Base-by-base conservation (phyloP, 1,140 invertebrate species). In the Penaeus indicus region DNA sequence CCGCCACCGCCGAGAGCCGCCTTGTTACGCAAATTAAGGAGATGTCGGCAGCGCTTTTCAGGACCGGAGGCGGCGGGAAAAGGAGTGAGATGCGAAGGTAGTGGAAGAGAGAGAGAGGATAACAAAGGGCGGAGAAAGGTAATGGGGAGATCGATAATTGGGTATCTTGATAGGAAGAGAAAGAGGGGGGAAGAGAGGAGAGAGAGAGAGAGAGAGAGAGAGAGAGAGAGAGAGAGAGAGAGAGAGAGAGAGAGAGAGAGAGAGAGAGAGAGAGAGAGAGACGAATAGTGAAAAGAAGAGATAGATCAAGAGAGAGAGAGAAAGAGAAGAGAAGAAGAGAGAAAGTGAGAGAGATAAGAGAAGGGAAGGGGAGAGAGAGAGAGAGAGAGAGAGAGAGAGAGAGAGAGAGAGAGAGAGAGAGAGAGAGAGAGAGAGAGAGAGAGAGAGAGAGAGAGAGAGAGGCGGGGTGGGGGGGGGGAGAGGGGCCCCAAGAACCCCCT, bases 381-480 rank as follows among this genome's bases (percentile, higher is more conserved):
- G 42, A 82, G 25, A 38, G 80, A 63, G 60, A 38, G 22, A 27
- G 25, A 27, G 11, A 47, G 25, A 78, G 77, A 78, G 11, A 47
- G 77, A 22, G 47, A 54, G 38, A 54, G 32, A 21, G 77, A 54
- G 77, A 21, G 27, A 54, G 75, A 25, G 19, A 38, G 75, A 78
- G 75, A 78, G 75, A 78, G 75, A 78, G 77, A 38, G 77, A 38
- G 77, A 38, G n/a, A 16, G 75, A 42, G 75, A 16, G n/a, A 42
- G 69, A 18, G 16, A 27, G 69, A 75, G 69, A 75, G 72, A 77
- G 72, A 77, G 25, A 27, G 72, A 77, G 25, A 13, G 27, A 27
- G 25, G 21, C 1, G 67, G 2, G 27, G 67, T n/a, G 32, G 67
- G 67, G n/a, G 32, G 67, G 18, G 67, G 67, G 8, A 2, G 8